Evolutionary conservation across 2,888 invertebrate genomes (phyloP), one percentile per base, ranked within the genome.

Genomic region (Metellina segmentata): DNA sequence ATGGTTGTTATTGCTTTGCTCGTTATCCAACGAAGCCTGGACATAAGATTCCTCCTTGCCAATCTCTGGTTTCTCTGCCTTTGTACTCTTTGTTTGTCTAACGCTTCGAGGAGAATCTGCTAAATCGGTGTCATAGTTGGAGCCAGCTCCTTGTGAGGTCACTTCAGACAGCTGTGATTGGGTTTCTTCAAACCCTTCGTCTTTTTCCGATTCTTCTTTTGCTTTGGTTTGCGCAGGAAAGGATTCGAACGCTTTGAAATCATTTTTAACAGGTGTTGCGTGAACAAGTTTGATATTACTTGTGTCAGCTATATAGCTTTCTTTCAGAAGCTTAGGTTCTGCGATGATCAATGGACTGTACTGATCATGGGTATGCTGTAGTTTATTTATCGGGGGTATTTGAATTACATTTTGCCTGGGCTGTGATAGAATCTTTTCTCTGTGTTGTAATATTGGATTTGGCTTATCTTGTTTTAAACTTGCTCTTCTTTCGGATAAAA

Each of bases 101-200:
- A 89, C 16, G 52, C 89, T 92, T 82, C 86, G 77, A 49, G 94
- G 93, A 53, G 94, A 94, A 72, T 93, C 93, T 13, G 89, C 91
- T 48, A 91, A 78, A 81, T 93, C 93, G 13, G 91, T 93, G 48
- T 91, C 91, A 81, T 93, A 93, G 69, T 85, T 92, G 13, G 91
- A 92, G 52, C 91, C 74, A 75, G 91, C 90, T 71, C 87, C 93
- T 92, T 93, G 93, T 49, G 89, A 85, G 9, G 83, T 81, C 13
- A 79, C 90, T 81, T 93, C 93, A 19, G 93, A 91, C 94, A 97
- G 97, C 85, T 98, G 95, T 94, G 97, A 98, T 94, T 98, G 98
- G 0, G 97, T 97, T 95, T 98, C 98, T 94, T 98, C 98, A 94
- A 98, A 98, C 9, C 98, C 98, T 96, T 98, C 98, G 94, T 98